Evolutionary conservation across 2,113 vertebrate genomes (phyloP).

Genomic region (Arizona elegans): DNA sequence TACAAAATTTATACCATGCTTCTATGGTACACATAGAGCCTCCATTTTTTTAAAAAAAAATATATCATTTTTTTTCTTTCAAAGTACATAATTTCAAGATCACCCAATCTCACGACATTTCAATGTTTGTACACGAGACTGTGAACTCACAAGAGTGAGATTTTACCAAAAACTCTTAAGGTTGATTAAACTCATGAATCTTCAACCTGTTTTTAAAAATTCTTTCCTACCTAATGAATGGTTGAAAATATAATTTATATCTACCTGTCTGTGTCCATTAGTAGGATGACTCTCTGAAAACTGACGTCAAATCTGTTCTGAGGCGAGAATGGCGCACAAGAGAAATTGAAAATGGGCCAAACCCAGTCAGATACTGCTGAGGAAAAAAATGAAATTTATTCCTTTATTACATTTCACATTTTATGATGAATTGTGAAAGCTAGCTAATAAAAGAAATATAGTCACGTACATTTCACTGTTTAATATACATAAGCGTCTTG

Average conservation of each 20-base stretch:
- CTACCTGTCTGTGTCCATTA: not conserved
- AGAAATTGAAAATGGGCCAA: not conserved
- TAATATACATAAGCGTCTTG: constrained; percentile 13
- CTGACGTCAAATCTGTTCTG: not conserved
- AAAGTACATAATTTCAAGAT: not conserved
- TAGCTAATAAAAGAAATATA: constrained; percentile 27
- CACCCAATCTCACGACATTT: not conserved
- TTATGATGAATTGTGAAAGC: not conserved
- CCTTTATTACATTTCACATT: constrained; percentile 24
- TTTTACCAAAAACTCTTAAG: not conserved
- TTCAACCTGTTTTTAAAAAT: not conserved
- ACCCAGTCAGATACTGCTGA: not conserved
- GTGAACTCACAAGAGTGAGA: not conserved
- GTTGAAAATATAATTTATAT: not conserved
- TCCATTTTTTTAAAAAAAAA: not conserved
- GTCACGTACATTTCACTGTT: constrained; percentile 31
- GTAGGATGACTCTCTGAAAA: not conserved
- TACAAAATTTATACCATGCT: not conserved
- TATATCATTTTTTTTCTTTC: not conserved
- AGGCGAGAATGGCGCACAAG: not conserved
- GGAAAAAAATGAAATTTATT: not conserved
- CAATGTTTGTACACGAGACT: not conserved
- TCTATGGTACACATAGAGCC: not conserved
- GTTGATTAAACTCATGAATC: not conserved
- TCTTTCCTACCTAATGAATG: not conserved